A percentile compares a stretch with the other conserved stretches of the same genome.
Evolutionary conservation across 2,113 vertebrate species (phyloP).

Genomic region (Oostethus manadensis): DNA sequence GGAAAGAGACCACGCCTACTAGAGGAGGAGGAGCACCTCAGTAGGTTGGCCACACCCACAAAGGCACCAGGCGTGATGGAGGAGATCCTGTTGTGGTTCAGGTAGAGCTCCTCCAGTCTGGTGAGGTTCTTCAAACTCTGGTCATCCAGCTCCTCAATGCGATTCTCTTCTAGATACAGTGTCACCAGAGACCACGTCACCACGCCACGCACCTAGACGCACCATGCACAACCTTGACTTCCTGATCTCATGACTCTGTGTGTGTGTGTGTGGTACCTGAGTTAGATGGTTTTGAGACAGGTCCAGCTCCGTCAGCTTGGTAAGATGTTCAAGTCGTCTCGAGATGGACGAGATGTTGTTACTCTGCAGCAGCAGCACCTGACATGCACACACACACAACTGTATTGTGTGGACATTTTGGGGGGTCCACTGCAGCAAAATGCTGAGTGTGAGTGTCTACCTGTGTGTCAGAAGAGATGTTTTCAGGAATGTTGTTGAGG

Average conservation of each 20-base stretch:
- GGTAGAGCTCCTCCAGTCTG: constrained; percentile 78
- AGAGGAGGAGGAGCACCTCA: constrained; percentile 30
- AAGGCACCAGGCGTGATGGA: constrained; percentile 75
- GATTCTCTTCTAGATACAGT: constrained; percentile 80
- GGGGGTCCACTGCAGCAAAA: not conserved
- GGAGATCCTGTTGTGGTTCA: constrained; percentile 79
- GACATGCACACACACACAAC: constrained; percentile 10
- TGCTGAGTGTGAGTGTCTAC: constrained; percentile 5
- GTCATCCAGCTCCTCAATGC: constrained; percentile 72
- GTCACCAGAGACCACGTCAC: constrained; percentile 75
- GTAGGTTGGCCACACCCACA: constrained; percentile 67
- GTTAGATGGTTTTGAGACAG: constrained; percentile 79
- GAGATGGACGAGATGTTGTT: constrained; percentile 76
- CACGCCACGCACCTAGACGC: constrained; percentile 47
- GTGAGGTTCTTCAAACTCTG: constrained; percentile 69
- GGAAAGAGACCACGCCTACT: too few relatives aligned
- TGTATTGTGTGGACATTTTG: too few relatives aligned
- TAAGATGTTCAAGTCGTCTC: constrained; percentile 68
- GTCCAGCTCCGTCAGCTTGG: constrained; percentile 78
- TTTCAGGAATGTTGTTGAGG: constrained; percentile 64
- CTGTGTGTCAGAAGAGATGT: constrained; percentile 71
- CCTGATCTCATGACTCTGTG: not conserved
- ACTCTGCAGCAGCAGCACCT: constrained; percentile 79
- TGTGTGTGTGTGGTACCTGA: constrained; percentile 47
- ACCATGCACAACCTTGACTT: not conserved